Conservation (phyloP, 2,888 invertebrate species). For the Meteorus colon region DNA sequence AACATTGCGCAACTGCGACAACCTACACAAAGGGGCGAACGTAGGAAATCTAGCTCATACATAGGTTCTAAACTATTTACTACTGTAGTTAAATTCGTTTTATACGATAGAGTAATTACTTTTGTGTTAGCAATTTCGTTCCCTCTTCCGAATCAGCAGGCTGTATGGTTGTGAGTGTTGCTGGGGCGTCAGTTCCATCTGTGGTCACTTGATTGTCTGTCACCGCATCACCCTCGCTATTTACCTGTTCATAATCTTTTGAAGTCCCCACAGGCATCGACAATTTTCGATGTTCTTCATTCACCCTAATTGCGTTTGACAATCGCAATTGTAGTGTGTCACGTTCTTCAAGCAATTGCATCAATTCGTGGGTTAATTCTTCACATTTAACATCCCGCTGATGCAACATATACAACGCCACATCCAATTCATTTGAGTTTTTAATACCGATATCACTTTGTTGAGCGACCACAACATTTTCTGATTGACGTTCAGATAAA, state of each 20-base stretch:
- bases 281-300: conserved; percentile 77
- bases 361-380: conserved; percentile 88
- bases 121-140: conserved; percentile 66
- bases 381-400: conserved; percentile 90
- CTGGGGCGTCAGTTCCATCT: too few relatives aligned
- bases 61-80: conserved; percentile 9
- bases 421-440: conserved; percentile 78
- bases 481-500: conserved; percentile 12
- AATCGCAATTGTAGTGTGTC: conserved; percentile 88
- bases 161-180: conserved; percentile 61
- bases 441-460: background rate
- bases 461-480: conserved; percentile 9
- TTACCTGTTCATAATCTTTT: conserved; percentile 44
- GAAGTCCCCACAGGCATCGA: conserved; percentile 22
- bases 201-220: background rate
- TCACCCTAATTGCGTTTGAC: conserved; percentile 85
- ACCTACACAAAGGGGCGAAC: conserved; percentile 71
- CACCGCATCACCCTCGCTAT: conserved; percentile 12
- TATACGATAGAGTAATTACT: conserved; percentile 61
- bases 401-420: conserved; percentile 89
- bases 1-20: conserved; percentile 84
- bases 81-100: background rate
- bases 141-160: conserved; percentile 67
- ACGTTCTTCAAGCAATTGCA: conserved; percentile 86
- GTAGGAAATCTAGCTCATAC: conserved; percentile 59